Evolutionary conservation across 2,888 invertebrate genomes (phyloP), one percentile per base, ranked within the genome.

Genomic region (Lepetodrilus schrolli): DNA sequence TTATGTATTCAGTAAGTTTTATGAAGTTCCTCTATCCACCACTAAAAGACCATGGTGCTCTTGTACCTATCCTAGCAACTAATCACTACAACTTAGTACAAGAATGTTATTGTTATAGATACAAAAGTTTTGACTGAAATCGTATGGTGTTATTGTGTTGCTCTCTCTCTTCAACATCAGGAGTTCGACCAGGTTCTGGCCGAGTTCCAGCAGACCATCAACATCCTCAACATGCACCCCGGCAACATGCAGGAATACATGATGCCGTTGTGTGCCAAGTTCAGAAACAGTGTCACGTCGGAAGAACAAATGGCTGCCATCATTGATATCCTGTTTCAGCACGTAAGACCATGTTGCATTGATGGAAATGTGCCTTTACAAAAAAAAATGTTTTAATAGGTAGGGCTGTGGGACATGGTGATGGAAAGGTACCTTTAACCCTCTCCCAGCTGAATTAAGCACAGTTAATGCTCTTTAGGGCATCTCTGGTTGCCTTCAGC

Each of bases 211-310:
- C 72, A 80, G 65, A 80, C 82, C 5, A 76, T 90, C 51, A 83
- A 81, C 76, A 74, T 84, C 34, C 82, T 90, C 50, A 89, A 85
- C 26, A 84, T 86, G n/a, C 81, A 86, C 58, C 90, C 90, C 2
- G 89, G 86, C 21, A 85, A 85, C 70, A 83, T 89, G 75, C 87
- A 88, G 74, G 85, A 85, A 38, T 82, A 84, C 66, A 81, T 90
- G 75, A 84, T 79, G 17, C 82, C 84, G 3, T 74, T 89, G 13
- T 82, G 85, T 36, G 85, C 86, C 37, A 78, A 80, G 48, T 78
- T 90, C 34, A 80, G 84, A 21, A 68, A 79, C 20, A 71, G 74
- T 34, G 73, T 82, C 17, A 74, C 78, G 8, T 81, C 83, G 73
- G 80, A 81, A 26, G 50, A 77, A 4, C 75, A 78, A 26, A 58